These are phyloP conservation scores for Oscheius sp. DNA, from an alignment of 2,888 invertebrate genomes.

Conservation along the genomic window DNA sequence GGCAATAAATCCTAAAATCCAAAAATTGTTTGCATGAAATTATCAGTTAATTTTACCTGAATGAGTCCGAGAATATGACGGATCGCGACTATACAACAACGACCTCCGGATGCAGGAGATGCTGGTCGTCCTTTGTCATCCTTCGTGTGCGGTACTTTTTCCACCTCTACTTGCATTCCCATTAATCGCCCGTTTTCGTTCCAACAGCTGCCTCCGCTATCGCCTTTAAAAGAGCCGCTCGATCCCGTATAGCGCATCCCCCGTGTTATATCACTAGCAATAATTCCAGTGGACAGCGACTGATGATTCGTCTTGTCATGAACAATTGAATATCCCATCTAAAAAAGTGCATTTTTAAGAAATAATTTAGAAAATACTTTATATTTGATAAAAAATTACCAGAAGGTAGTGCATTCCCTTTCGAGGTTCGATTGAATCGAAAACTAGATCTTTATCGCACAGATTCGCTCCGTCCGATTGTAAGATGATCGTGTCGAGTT, in stretches of 20 bases:
- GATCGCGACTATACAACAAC: slow-evolving; percentile 34
- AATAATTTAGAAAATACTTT: slow-evolving; percentile 16
- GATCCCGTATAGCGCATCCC: slow-evolving; percentile 38
- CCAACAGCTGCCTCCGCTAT: slow-evolving; percentile 40
- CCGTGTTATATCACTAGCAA: slow-evolving; percentile 33
- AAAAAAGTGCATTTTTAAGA: slow-evolving; percentile 32
- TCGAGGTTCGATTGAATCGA: slow-evolving; percentile 28
- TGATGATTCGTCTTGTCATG: slow-evolving; percentile 37
- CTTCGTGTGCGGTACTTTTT: slow-evolving; percentile 31
- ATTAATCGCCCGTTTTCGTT: slow-evolving; percentile 34
- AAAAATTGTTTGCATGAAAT: no score
- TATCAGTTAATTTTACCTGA: slow-evolving; percentile 37
- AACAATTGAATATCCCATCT: slow-evolving; percentile 39
- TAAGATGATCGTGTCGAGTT: slow-evolving; percentile 35
- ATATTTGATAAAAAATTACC: slow-evolving; percentile 34
- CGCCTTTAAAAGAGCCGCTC: slow-evolving; percentile 39
- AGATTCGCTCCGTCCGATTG: slow-evolving; percentile 30
- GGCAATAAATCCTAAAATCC: slow-evolving; percentile 42
- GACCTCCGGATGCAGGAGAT: slow-evolving; percentile 34
- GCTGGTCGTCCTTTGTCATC: slow-evolving; percentile 31
- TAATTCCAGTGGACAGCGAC: slow-evolving; percentile 34
- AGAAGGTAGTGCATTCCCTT: slow-evolving; percentile 37
- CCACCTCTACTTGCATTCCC: slow-evolving; percentile 36
- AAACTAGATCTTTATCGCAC: slow-evolving; percentile 30
- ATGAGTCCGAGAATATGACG: slow-evolving; percentile 25